A percentile compares a stretch with the other conserved stretches of the same genome.
These are phyloP conservation scores for Plecotus auritus DNA, from an alignment of 2,113 vertebrate species.

Conservation along the genomic window DNA sequence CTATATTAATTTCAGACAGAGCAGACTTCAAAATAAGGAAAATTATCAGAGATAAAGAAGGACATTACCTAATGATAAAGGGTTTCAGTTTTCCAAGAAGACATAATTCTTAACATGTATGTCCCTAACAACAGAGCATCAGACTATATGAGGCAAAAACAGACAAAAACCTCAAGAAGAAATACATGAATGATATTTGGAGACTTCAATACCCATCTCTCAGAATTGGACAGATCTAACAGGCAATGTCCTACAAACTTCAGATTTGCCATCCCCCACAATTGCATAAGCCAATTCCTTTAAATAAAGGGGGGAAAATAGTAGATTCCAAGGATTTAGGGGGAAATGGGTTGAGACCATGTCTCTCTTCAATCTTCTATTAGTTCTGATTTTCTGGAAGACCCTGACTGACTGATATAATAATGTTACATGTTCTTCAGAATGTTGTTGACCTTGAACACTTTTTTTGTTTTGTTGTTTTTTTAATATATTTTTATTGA, in stretches of 20 bases:
- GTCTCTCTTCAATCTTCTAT: neutral
- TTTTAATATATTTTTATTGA: too few species aligned
- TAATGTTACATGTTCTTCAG: neutral
- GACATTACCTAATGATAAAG: neutral
- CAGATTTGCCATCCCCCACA: neutral
- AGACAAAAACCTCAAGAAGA: neutral
- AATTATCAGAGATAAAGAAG: neutral
- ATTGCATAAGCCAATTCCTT: neutral
- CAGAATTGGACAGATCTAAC: neutral
- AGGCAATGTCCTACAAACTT: neutral
- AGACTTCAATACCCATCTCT: neutral
- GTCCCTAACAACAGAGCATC: neutral
- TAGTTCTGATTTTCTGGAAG: neutral
- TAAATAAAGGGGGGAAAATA: neutral
- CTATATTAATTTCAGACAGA: neutral
- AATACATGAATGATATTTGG: neutral
- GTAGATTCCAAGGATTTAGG: neutral
- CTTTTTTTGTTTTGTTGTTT: too few species aligned
- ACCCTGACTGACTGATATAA: neutral
- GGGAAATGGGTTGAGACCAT: neutral
- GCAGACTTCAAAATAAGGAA: neutral
- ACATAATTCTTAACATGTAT: neutral
- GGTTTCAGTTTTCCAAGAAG: neutral
- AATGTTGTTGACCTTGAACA: neutral
- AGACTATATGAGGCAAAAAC: neutral